Evolutionary conservation across 2,888 invertebrate genomes (phyloP), one percentile per base, ranked within the genome.

Genomic region (Eutolmus rufibarbis): DNA sequence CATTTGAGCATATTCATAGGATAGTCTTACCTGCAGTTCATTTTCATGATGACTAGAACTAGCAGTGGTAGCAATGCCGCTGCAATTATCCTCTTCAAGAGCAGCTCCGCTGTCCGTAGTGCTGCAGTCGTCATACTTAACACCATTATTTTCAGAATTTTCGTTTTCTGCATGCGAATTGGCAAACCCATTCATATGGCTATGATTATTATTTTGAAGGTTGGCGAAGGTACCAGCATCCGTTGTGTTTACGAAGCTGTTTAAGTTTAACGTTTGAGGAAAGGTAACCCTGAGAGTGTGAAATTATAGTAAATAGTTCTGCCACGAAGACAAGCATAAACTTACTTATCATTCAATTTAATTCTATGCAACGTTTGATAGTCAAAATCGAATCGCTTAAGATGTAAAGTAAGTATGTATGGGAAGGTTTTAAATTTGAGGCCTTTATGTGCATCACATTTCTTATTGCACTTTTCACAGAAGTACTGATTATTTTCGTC

Each of bases 351-450:
- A 91, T 97, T 97, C 74, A 98, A 93, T 92, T 98, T 98, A 89
- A 97, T 96, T 89, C 97, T 94, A 91, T 97, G 96, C 94, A 96
- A 95, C 7, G 96, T 96, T 89, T 94, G 94, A 91, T 97, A 97
- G 92, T 98, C 97, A 91, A 97, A 98, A 93, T 97, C 97, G 91
- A 98, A 98, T 88, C 98, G 94, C 91, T 97, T 98, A 90, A 98
- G 93, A 91, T 97, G 97, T 89, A 98, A 93, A 0, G 97, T 97
- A 78, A 98, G 93, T 88, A 98, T 94, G 91, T 98, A 97, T 0
- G 98, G 97, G 91, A 98, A 97, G 89, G 96, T 95, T 28, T 95
- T 95, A 91, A 98, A 97, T 91, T 97, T 97, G 82, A 98, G 93
- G 57, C 98, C 97, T 93, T 98, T 98, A 91, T 97, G 97, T 19